Conservation (phyloP, 92 coral and sea anemone genomes). For the Heteractis magnifica region DNA sequence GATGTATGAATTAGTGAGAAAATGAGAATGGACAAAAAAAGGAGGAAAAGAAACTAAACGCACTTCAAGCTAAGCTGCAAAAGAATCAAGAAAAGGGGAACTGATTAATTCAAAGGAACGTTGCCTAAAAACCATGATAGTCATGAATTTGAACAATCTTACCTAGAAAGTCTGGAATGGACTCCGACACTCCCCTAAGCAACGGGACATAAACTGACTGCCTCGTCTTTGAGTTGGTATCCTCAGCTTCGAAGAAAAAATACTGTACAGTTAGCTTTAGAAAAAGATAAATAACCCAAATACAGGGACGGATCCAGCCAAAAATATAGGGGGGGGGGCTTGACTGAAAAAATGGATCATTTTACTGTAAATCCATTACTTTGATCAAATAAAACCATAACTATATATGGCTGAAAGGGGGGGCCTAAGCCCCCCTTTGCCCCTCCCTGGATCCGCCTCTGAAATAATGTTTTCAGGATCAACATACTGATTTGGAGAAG, state of each 20-base stretch:
- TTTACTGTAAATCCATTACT: too few species aligned
- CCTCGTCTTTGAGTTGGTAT: background rate
- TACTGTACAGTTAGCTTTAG: background rate
- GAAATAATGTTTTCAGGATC: background rate
- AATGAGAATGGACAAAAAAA: background rate
- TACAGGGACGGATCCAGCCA: background rate
- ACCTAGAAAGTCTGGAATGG: slow-evolving; percentile 65
- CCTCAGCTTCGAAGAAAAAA: background rate
- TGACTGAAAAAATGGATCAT: too few species aligned
- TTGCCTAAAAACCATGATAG: background rate
- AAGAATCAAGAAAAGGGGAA: background rate
- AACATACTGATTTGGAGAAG: slow-evolving; percentile 57
- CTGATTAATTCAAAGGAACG: background rate
- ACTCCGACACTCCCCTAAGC: slow-evolving; percentile 44
- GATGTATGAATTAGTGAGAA: background rate
- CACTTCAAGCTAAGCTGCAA: too few species aligned
- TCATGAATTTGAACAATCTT: background rate
- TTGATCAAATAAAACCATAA: too few species aligned
- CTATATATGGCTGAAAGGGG: too few species aligned
- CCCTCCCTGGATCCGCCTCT: background rate
- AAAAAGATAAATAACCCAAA: background rate
- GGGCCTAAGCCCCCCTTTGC: too few species aligned
- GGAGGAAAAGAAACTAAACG: background rate
- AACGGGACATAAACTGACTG: slow-evolving; percentile 46
- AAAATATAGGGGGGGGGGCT: background rate